Conservation (phyloP, 2,888 invertebrate species). For the Ornithoptera alexandrae region DNA sequence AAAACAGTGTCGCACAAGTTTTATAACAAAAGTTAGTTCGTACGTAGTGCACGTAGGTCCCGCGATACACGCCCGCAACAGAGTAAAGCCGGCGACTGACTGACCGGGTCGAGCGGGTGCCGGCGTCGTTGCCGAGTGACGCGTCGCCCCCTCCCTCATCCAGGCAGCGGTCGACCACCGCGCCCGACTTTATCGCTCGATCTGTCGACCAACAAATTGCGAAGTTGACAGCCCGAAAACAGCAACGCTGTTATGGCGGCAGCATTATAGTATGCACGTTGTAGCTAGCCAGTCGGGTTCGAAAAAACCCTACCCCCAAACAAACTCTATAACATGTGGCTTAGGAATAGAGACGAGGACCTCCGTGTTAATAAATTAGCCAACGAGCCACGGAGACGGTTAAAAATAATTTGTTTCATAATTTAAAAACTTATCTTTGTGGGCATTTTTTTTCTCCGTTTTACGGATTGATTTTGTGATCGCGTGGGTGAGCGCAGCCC, state of each 20-base stretch:
- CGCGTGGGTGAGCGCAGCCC: constrained; percentile 49
- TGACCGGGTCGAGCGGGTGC: constrained; percentile 42
- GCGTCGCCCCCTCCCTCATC: constrained; percentile 50
- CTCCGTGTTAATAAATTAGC: too few species aligned
- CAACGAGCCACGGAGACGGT: neutral
- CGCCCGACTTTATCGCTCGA: constrained; percentile 37
- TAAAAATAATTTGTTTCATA: neutral
- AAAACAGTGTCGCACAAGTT: constrained; percentile 55
- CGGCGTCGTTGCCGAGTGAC: constrained; percentile 41
- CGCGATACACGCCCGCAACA: constrained; percentile 42
- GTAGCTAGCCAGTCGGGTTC: too few species aligned
- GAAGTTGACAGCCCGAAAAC: neutral
- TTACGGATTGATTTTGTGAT: constrained; percentile 53
- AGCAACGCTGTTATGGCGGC: too few species aligned
- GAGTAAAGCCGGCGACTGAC: constrained; percentile 53
- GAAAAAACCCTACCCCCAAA: too few species aligned
- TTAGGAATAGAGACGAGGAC: too few species aligned
- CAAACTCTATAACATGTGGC: too few species aligned
- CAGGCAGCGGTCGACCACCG: constrained; percentile 45
- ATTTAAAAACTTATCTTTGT: constrained; percentile 53
- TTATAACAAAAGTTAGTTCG: constrained; percentile 56
- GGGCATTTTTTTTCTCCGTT: constrained; percentile 61
- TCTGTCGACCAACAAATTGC: neutral
- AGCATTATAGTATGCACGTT: too few species aligned
- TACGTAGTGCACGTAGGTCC: constrained; percentile 33